A percentile compares a stretch with the other conserved stretches of the same genome.
Conservation (phyloP, 2,888 invertebrate species). For the Ceraclea dissimilis region DNA sequence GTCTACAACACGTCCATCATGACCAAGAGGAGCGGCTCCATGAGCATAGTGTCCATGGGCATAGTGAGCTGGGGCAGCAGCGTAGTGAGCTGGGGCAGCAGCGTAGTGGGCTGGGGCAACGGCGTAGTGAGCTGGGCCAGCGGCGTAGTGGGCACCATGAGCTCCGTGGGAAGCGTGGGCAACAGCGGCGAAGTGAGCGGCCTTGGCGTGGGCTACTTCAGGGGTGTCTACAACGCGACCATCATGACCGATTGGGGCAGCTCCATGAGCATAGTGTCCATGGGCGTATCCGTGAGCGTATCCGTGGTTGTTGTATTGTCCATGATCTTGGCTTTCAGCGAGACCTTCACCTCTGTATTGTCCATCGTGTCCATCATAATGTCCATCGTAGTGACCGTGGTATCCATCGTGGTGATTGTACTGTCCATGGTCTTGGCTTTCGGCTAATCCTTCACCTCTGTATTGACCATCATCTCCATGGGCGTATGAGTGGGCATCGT, state of each 20-base stretch:
- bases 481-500: slow-evolving; percentile 8
- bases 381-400: neutral
- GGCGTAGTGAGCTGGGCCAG: neutral
- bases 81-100: neutral
- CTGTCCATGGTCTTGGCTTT: slow-evolving; percentile 17
- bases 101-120: neutral
- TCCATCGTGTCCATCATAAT: neutral
- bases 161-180: neutral
- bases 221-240: slow-evolving; percentile 22
- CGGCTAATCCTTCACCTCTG: slow-evolving; percentile 16
- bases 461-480: slow-evolving; percentile 8
- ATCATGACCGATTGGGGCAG: slow-evolving; percentile 15
- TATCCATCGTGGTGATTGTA: slow-evolving; percentile 6
- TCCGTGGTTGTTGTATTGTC: neutral
- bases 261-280: slow-evolving; percentile 14
- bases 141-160: neutral
- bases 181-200: slow-evolving; percentile 19
- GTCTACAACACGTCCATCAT: slow-evolving; percentile 3
- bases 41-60: neutral
- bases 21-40: neutral
- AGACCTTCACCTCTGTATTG: slow-evolving; percentile 1
- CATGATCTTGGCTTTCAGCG: slow-evolving; percentile 1
- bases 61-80: neutral
- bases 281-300: slow-evolving; percentile 5
- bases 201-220: slow-evolving; percentile 20